A percentile compares a stretch with the other conserved stretches of the same genome.
These are phyloP conservation scores for Sinodicranocentrus sp. DNA, from an alignment of 2,888 invertebrate species.

Conservation along the genomic window DNA sequence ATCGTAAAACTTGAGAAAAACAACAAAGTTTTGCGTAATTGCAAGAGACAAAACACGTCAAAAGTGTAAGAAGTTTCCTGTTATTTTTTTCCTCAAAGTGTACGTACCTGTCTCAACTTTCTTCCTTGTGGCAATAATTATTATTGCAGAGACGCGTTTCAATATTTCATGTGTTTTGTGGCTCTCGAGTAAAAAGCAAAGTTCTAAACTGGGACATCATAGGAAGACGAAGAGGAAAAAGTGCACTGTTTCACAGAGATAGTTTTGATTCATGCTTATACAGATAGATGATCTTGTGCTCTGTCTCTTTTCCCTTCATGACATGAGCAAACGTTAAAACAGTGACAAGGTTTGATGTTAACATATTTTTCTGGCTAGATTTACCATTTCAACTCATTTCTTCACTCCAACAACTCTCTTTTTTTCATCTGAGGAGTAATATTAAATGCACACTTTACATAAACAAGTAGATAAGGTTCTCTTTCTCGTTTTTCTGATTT, in stretches of 20 bases:
- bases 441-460: slow-evolving; percentile 18
- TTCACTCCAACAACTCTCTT: slow-evolving; percentile 1
- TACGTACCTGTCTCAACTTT: no score
- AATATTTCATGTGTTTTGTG: no score
- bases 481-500: slow-evolving; percentile 10
- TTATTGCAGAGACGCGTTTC: no score
- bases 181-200: no score
- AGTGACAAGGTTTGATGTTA: slow-evolving; percentile 44
- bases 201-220: no score
- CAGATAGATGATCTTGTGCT: slow-evolving; percentile 36
- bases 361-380: slow-evolving; percentile 46
- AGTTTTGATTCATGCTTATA: slow-evolving; percentile 12
- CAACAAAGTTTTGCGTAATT: no score
- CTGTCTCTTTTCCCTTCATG: slow-evolving; percentile 18
- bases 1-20: no score
- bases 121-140: no score
- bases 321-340: slow-evolving; percentile 11
- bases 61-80: no score
- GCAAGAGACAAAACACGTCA: no score
- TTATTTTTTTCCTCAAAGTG: no score
- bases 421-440: neutral
- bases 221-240: neutral
- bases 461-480: slow-evolving; percentile 22
- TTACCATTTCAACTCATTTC: slow-evolving; percentile 24
- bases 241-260: neutral